phyloP scores from a whole-genome alignment of 2,888 invertebrate species.

The Leptura quadrifasciata region DNA sequence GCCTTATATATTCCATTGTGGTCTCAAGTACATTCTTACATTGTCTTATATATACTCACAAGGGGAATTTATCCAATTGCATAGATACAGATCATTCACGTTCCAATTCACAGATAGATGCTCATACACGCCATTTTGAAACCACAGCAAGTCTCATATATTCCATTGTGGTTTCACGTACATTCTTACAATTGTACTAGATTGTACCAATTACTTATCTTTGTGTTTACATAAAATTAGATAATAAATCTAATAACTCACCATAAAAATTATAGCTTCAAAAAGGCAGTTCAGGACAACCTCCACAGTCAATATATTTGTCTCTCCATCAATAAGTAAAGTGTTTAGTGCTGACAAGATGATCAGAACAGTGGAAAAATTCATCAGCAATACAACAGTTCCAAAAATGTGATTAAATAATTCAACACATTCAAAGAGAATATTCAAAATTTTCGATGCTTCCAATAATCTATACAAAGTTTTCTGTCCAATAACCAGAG shows the following conservation, averaged over 20 bases:
- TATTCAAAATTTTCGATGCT: conserved; percentile 47
- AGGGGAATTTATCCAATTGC: too few species aligned
- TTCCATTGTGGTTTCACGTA: too few species aligned
- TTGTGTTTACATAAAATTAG: conserved; percentile 5
- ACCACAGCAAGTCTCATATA: too few species aligned
- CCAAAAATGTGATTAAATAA: conserved; percentile 51
- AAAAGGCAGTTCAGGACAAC: conserved; percentile 41
- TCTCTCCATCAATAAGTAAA: conserved; percentile 43
- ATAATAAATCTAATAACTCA: conserved; percentile 39
- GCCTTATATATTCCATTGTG: too few species aligned
- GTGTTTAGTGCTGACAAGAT: conserved; percentile 47
- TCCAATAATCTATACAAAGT: conserved; percentile 44
- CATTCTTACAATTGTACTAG: too few species aligned
- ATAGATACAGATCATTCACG: too few species aligned
- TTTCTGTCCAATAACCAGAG: conserved; percentile 36
- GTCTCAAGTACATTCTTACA: too few species aligned
- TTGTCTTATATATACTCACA: too few species aligned
- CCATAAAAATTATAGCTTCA: conserved; percentile 43
- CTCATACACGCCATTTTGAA: too few species aligned
- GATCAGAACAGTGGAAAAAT: conserved; percentile 45
- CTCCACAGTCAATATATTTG: conserved; percentile 42
- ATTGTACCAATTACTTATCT: background rate
- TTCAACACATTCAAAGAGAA: conserved; percentile 48
- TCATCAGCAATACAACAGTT: conserved; percentile 45
- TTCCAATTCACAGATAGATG: too few species aligned